phyloP scores from a whole-genome alignment of 2,113 vertebrate species.

The Varanus salvator region DNA sequence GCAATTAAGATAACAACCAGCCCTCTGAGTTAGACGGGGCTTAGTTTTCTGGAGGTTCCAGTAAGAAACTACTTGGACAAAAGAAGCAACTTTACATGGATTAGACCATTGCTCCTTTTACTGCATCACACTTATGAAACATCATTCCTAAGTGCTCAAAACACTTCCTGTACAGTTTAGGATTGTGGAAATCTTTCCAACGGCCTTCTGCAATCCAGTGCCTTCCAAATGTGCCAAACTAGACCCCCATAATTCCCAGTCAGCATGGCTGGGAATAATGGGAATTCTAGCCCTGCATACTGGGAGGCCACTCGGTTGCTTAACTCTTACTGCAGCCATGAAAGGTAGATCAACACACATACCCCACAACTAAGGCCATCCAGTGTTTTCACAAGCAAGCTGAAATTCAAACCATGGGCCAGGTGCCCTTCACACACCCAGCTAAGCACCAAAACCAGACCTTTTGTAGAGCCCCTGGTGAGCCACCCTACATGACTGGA shows the following conservation, averaged over 20 bases:
- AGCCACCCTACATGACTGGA: background rate
- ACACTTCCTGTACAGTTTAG: background rate
- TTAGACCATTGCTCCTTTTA: background rate
- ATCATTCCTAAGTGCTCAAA: background rate
- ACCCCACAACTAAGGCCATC: background rate
- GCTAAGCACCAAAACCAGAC: background rate
- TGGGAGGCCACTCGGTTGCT: no score
- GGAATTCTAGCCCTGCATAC: no score
- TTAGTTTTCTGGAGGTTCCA: rapidly evolving
- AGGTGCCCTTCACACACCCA: background rate
- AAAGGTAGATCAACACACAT: background rate
- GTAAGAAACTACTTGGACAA: background rate
- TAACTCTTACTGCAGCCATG: background rate
- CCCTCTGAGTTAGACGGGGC: background rate
- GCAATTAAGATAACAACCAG: background rate
- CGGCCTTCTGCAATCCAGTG: no score
- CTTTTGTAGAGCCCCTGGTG: background rate
- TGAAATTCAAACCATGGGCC: background rate
- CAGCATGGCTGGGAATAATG: no score
- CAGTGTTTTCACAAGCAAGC: background rate
- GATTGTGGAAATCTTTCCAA: background rate
- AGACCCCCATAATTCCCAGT: no score
- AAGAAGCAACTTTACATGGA: background rate
- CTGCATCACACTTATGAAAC: background rate
- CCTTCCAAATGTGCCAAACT: no score